Base-by-base conservation (phyloP, 2,797 vertebrate genomes). In the Siniperca obscura region DNA sequence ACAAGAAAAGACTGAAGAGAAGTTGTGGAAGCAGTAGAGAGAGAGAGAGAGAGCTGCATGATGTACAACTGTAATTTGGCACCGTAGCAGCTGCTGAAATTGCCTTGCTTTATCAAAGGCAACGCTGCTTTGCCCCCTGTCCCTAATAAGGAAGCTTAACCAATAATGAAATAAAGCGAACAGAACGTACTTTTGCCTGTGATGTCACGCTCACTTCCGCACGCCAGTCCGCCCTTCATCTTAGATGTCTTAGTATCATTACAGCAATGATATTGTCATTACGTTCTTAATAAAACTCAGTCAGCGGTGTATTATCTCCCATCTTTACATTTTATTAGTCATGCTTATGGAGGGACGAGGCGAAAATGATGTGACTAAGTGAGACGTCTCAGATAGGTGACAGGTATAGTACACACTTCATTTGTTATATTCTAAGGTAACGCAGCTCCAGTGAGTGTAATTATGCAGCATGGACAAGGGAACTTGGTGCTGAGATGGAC, bases 71-170 rank as follows among this genome's bases (percentile, higher is more conserved):
- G 92, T 94, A 94, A 95, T 95, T 94, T 96, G 87, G 86, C 73
- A 73, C 60, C 86, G 88, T 91, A 94, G 93, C 93, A 86, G 86
- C 88, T 81, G 85, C 88, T 91, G 89, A 94, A 95, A 95, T 94
- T 94, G 92, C 93, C 80, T 95, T 95, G 91, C 93, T 96, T 95
- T 94, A 96, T 95, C 95, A 96, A 94, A 93, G 89, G 90, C 90
- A 86, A 82, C 48, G 65, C 84, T 34, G 62, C 85, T 79, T 88
- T 70, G 42, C 89, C 83, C 81, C 82, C 74, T 62, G 70, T 87
- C 86, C 78, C 75, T 92, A 94, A 94, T 93, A 93, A 95, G 84
- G 84, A 93, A 92, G 87, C 86, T 86, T 81, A 75, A 86, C 80
- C 92, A 93, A 87, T 94, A 94, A 95, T 94, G 92, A 91, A 93